Percentiles rank a stretch among this genome's conserved stretches.
These are phyloP conservation scores for Agonopterix heracliana DNA, from an alignment of 2,888 invertebrate species.

Conservation along the genomic window DNA sequence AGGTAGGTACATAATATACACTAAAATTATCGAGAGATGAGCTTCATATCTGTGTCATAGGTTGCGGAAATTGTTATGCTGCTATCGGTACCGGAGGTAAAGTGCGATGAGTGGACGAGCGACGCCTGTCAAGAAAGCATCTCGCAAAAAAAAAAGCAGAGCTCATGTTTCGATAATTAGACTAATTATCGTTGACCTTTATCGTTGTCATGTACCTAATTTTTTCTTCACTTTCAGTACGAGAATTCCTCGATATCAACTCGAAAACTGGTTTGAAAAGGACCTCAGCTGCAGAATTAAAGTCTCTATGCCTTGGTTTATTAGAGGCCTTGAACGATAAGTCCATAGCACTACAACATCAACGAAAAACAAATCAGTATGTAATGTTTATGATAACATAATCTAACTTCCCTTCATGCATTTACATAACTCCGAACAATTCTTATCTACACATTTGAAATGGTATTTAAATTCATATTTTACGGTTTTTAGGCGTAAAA, in stretches of 20 bases:
- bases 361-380: slow-evolving; percentile 90
- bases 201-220: too few relatives aligned
- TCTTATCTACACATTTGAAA: not conserved
- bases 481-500: too few relatives aligned
- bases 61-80: too few relatives aligned
- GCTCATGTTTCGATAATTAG: too few relatives aligned
- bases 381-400: slow-evolving; percentile 16
- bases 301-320: slow-evolving; percentile 85
- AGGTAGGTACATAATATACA: slow-evolving; percentile 78
- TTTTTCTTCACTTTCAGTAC: slow-evolving; percentile 69
- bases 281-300: slow-evolving; percentile 82
- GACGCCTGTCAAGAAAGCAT: too few relatives aligned
- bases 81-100: too few relatives aligned
- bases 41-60: too few relatives aligned
- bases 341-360: slow-evolving; percentile 88
- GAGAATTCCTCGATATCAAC: slow-evolving; percentile 83
- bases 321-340: slow-evolving; percentile 92
- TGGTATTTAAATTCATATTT: too few relatives aligned
- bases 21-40: too few relatives aligned
- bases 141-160: too few relatives aligned
- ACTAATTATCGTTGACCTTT: too few relatives aligned
- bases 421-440: not conserved
- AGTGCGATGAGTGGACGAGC: too few relatives aligned
- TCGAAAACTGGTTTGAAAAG: slow-evolving; percentile 49
- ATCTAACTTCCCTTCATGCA: not conserved